Base-by-base conservation (phyloP, 2,797 vertebrate genomes). In the Tragopan temminckii region DNA sequence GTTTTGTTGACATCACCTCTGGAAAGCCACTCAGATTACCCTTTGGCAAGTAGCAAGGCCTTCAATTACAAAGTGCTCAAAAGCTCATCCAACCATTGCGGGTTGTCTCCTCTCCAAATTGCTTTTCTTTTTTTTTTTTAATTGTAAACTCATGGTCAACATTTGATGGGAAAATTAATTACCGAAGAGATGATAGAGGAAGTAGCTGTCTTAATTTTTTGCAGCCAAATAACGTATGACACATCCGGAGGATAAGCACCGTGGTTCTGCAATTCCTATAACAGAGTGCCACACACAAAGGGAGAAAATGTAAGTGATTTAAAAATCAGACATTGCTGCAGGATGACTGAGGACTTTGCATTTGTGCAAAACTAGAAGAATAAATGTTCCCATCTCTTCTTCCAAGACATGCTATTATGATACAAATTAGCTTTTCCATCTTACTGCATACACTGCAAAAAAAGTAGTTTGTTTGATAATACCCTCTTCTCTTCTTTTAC, bases 161-260 rank as follows among this genome's bases (percentile, higher is more conserved):
- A 52, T 87, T 95, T 96, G 94, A 87, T 61, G 53, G 87, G 75
- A 40, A 93, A 95, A 93, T 90, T 96, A 96, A 92, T 95, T 93
- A 86, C 75, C 17, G 58, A 85, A 89, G 3, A 15, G 25, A 48
- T 61, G 80, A 89, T 43, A 55, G 18, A 89, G 16, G 31, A 27
- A 82, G n/a, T 52, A 20, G 10, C 64, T 77, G 70, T 38, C 2
- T 0, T 42, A 14, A 11, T 62, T 50, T 95, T 53, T 84, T 91
- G 33, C 80, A 66, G 45, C 70, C 71, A 88, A 76, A 50, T 80
- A 72, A 70, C 48, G 31, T 74, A 76, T 61, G 63, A 68, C 38
- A 50, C n/a, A 79, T 85, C 61, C 27, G 31, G 63, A 82, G 70
- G 77, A 78, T 31, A 89, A 88, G 63, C 46, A 24, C 61, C 16